Evolutionary conservation across 2,797 vertebrate genomes (phyloP).

Genomic region (Crenuchus spilurus): DNA sequence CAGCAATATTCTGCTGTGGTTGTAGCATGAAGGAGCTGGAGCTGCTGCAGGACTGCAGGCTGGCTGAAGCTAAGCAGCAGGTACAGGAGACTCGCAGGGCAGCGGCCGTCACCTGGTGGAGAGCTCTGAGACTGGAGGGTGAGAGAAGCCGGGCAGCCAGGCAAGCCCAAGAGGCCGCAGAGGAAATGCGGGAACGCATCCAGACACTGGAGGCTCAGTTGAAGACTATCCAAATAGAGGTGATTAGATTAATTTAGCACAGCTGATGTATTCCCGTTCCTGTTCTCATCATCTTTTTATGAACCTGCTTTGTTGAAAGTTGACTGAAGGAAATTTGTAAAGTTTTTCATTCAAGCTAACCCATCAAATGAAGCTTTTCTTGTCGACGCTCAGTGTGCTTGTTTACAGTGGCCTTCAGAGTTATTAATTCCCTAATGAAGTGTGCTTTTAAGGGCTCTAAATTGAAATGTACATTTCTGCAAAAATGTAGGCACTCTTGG

Average conservation of each 20-base stretch:
- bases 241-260: constrained; percentile 21
- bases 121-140: constrained; percentile 59
- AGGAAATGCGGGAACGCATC: constrained; percentile 67
- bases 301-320: too few relatives aligned
- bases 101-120: constrained; percentile 73
- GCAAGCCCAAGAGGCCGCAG: constrained; percentile 61
- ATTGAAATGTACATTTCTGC: too few relatives aligned
- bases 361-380: too few relatives aligned
- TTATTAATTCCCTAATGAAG: too few relatives aligned
- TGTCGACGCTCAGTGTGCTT: too few relatives aligned
- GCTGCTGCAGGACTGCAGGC: constrained; percentile 61
- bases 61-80: constrained; percentile 49
- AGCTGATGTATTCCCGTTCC: not conserved
- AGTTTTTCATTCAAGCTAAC: too few relatives aligned
- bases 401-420: too few relatives aligned
- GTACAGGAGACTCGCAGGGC: constrained; percentile 57
- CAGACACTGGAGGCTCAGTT: constrained; percentile 61
- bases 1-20: constrained; percentile 71
- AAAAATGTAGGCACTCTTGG: too few relatives aligned
- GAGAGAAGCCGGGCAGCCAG: constrained; percentile 49
- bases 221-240: constrained; percentile 54
- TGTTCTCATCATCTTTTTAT: not conserved
- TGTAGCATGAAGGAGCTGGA: constrained; percentile 74
- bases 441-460: too few relatives aligned
- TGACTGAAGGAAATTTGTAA: not conserved